phyloP scores from a whole-genome alignment of 2,797 vertebrate species.

The Gobio occitaniae region DNA sequence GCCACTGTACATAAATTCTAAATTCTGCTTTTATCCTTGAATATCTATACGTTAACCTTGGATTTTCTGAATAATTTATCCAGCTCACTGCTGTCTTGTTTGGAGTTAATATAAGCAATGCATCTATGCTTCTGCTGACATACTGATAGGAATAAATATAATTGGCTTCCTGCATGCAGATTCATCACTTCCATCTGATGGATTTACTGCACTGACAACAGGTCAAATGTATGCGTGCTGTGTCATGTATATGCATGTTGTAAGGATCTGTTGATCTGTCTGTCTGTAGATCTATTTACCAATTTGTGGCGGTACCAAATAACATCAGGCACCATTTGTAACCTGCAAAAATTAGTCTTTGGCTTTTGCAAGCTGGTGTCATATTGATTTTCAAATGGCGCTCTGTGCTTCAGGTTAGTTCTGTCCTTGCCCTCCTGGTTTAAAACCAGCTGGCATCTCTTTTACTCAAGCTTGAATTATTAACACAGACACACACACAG shows the following conservation, averaged over 20 bases:
- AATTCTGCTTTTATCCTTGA: constrained; percentile 5
- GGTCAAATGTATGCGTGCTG: background rate
- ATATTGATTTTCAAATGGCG: background rate
- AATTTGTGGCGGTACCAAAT: background rate
- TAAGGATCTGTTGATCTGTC: background rate
- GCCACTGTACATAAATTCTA: background rate
- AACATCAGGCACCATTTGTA: background rate
- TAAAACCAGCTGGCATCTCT: background rate
- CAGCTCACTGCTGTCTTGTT: background rate
- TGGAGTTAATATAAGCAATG: constrained; percentile 5
- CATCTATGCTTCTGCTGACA: constrained; percentile 1
- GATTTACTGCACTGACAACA: background rate
- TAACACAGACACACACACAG: background rate
- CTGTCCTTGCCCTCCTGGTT: constrained; percentile 11
- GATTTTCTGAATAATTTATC: background rate
- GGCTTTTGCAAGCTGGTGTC: constrained; percentile 10
- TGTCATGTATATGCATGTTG: background rate
- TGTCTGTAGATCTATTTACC: background rate
- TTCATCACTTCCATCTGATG: background rate
- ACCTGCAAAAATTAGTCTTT: background rate
- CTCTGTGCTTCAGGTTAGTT: constrained; percentile 10
- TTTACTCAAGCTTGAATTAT: constrained; percentile 15
- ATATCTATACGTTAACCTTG: background rate
- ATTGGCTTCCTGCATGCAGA: constrained; percentile 2
- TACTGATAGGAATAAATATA: constrained; percentile 6